Conservation (phyloP, 2,888 invertebrate species). For the Eristalinus sepulchralis region DNA sequence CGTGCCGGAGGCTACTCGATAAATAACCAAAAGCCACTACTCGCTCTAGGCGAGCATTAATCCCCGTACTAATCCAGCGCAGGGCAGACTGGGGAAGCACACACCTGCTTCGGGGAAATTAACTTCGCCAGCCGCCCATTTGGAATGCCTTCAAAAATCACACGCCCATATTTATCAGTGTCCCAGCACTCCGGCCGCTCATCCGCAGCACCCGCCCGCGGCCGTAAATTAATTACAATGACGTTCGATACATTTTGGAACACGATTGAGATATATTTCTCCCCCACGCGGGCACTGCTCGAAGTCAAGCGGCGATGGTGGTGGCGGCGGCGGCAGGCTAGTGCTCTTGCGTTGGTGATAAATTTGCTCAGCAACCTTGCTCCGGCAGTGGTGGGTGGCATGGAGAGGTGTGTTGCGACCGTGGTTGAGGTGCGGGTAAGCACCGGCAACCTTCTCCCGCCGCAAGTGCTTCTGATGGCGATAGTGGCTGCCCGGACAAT, state of each 20-base stretch:
- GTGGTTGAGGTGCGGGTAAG: slow-evolving; percentile 15
- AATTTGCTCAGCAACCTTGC: slow-evolving; percentile 34
- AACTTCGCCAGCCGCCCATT: slow-evolving; percentile 8
- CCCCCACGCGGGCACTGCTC: not conserved
- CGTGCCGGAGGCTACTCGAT: not conserved
- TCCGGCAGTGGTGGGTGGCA: not conserved
- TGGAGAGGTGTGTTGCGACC: not conserved
- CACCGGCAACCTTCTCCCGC: not conserved
- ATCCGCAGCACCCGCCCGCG: not conserved
- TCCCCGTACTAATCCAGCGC: not conserved
- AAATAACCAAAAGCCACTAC: not conserved
- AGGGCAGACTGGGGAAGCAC: not conserved
- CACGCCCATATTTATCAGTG: slow-evolving; percentile 24
- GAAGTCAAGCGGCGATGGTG: slow-evolving; percentile 31
- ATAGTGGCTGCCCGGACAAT: slow-evolving; percentile 9
- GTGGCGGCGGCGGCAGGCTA: not conserved
- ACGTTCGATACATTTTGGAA: slow-evolving; percentile 44
- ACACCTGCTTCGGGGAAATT: slow-evolving; percentile 11
- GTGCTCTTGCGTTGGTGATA: slow-evolving; percentile 22
- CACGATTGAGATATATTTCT: slow-evolving; percentile 52
- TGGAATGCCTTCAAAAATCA: slow-evolving; percentile 20
- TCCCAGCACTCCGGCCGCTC: not conserved
- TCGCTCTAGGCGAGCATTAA: not conserved
- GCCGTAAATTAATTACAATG: slow-evolving; percentile 58
- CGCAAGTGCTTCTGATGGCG: not conserved